Evolutionary conservation across 1,140 invertebrate genomes (phyloP).

Genomic region (Anastrepha obliqua): DNA sequence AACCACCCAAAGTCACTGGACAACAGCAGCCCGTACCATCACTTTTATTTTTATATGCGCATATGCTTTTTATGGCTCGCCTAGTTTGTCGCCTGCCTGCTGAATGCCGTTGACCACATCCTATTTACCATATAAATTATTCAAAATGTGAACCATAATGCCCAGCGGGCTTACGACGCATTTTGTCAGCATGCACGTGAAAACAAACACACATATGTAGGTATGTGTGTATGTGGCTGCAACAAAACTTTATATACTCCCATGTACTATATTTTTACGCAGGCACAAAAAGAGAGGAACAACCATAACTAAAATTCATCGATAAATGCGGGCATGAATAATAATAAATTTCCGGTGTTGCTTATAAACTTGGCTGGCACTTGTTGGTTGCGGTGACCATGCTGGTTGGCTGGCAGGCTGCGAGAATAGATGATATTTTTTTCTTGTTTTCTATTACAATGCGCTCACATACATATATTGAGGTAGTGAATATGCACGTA

Average conservation of each 20-base stretch:
- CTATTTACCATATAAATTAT: slow-evolving; percentile 49
- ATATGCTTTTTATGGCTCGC: not conserved
- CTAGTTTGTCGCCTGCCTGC: not conserved
- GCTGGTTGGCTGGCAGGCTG: not conserved
- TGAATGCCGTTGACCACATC: slow-evolving; percentile 29
- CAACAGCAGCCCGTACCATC: no score
- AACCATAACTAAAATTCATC: slow-evolving; percentile 11
- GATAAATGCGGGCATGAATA: slow-evolving; percentile 46
- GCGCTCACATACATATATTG: not conserved
- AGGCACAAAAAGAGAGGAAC: not conserved
- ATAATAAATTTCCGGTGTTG: slow-evolving; percentile 26
- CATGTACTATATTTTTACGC: not conserved
- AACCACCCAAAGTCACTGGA: no score
- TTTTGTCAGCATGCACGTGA: not conserved
- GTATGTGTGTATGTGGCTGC: not conserved
- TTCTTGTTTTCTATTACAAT: not conserved
- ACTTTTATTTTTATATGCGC: slow-evolving; percentile 23
- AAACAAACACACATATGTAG: not conserved
- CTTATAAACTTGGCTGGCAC: not conserved
- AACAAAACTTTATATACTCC: not conserved
- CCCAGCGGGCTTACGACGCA: slow-evolving; percentile 8
- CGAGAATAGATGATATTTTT: not conserved
- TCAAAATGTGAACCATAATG: slow-evolving; percentile 34
- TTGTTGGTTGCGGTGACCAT: not conserved
- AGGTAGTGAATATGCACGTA: no score